These are phyloP conservation scores for Colletes collaris DNA, from an alignment of 2,888 invertebrate species.

Conservation along the genomic window DNA sequence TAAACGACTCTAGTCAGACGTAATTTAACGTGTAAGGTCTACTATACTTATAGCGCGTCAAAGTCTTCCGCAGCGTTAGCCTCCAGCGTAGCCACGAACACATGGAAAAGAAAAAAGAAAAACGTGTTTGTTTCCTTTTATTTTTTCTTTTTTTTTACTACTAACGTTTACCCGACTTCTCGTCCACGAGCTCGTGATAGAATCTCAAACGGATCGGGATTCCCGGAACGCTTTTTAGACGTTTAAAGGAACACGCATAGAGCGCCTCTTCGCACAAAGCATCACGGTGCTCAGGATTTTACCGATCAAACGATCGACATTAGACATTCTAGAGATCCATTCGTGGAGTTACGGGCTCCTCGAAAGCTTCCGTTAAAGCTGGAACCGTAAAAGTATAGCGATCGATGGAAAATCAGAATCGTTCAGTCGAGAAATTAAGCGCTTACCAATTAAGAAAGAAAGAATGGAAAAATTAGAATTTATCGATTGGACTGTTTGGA, in stretches of 20 bases:
- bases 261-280: neutral
- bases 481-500: neutral
- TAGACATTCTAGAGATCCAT: neutral
- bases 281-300: constrained; percentile 16
- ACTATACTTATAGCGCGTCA: constrained; percentile 67
- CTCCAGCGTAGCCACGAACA: constrained; percentile 57
- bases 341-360: neutral
- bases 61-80: constrained; percentile 71
- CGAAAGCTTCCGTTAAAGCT: constrained; percentile 3
- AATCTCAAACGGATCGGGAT: neutral
- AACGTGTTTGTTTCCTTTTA: neutral
- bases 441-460: neutral
- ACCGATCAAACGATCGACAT: constrained; percentile 17
- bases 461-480: neutral
- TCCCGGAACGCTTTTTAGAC: neutral
- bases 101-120: neutral
- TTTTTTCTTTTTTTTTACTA: neutral
- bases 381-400: constrained; percentile 39
- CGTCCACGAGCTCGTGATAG: neutral
- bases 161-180: constrained; percentile 6
- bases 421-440: neutral
- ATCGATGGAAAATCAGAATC: constrained; percentile 49
- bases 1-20: constrained; percentile 45
- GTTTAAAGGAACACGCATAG: neutral
- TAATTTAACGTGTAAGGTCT: constrained; percentile 69